These are phyloP conservation scores for Meteorus colon DNA, from an alignment of 2,888 invertebrate species.

Conservation along the genomic window DNA sequence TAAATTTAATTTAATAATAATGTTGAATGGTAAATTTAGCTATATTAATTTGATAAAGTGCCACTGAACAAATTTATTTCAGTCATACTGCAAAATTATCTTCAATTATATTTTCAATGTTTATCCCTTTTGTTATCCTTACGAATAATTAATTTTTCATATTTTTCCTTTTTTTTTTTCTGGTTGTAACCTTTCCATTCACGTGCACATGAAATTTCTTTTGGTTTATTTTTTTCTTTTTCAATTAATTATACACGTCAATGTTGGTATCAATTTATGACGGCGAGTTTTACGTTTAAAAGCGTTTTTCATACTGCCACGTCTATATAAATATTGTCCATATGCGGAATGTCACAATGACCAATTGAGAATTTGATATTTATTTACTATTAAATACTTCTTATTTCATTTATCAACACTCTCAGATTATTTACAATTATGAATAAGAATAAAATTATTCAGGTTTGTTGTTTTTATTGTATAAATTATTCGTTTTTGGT, in stretches of 20 bases:
- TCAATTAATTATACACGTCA: neutral
- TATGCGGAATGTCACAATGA: neutral
- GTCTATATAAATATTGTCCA: slow-evolving; percentile 15
- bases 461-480: neutral
- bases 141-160: too few species aligned
- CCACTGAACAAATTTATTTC: neutral
- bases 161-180: too few species aligned
- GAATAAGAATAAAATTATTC: neutral
- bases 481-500: neutral
- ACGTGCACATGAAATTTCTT: too few species aligned
- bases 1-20: neutral
- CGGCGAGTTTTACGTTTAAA: neutral
- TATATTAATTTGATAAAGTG: neutral
- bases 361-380: neutral
- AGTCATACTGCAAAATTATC: neutral
- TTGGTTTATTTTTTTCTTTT: neutral
- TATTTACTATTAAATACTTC: neutral
- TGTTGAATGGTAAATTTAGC: neutral
- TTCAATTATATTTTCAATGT: neutral
- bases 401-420: neutral
- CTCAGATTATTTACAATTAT: neutral
- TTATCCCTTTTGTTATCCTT: neutral
- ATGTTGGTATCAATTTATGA: neutral
- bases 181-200: neutral
- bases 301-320: slow-evolving; percentile 1